These are phyloP conservation scores for Stomatorhinus ivindoensis DNA, from an alignment of 2,113 vertebrate species.

Conservation along the genomic window DNA sequence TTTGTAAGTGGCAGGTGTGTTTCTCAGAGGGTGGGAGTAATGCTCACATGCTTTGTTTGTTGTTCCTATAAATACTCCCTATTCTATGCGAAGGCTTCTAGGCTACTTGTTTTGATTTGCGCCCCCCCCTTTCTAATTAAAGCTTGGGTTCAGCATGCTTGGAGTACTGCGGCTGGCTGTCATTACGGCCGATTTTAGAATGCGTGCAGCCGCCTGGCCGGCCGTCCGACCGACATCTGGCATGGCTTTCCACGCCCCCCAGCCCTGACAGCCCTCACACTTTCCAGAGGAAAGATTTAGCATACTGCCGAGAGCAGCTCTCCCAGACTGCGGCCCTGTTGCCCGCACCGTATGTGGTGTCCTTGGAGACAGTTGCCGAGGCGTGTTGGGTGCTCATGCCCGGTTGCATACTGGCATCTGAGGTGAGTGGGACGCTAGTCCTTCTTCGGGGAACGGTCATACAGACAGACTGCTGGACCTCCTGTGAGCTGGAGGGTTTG, in stretches of 20 bases:
- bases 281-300: constrained; percentile 16
- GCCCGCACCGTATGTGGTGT: neutral
- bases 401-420: neutral
- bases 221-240: constrained; percentile 56
- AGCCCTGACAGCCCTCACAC: constrained; percentile 10
- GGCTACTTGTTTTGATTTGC: constrained; percentile 58
- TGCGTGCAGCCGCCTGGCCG: constrained; percentile 53
- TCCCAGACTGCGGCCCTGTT: neutral
- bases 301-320: neutral
- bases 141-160: constrained; percentile 84
- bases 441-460: neutral
- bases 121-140: constrained; percentile 77
- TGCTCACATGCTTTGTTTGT: constrained; percentile 51
- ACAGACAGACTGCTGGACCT: neutral
- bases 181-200: constrained; percentile 91
- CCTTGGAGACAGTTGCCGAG: constrained; percentile 8
- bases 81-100: constrained; percentile 2
- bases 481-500: neutral
- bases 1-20: constrained; percentile 17
- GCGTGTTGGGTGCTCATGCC: neutral
- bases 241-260: constrained; percentile 43
- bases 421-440: neutral
- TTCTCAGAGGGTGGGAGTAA: constrained; percentile 28
- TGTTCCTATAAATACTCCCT: constrained; percentile 51
- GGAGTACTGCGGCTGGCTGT: constrained; percentile 79